phyloP scores from a whole-genome alignment of 2,888 invertebrate genomes.

The Drosophila anomelani region DNA sequence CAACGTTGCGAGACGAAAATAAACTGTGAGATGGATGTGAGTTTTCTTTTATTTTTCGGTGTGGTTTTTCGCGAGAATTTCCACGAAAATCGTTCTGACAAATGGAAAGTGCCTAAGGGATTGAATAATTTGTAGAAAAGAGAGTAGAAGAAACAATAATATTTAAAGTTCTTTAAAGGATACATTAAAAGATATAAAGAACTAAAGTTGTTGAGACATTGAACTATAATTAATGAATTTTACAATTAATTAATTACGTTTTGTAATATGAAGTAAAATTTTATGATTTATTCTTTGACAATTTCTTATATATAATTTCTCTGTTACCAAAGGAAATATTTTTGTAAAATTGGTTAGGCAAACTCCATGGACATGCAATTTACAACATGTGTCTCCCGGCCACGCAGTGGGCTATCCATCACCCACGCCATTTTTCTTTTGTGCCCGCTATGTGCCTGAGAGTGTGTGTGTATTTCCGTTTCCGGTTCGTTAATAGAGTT shows the following conservation, averaged over 20 bases:
- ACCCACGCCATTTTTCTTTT: constrained; percentile 9
- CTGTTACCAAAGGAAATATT: not conserved
- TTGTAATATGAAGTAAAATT: not conserved
- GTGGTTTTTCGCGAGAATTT: not conserved
- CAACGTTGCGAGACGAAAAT: constrained; percentile 19
- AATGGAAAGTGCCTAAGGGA: not conserved
- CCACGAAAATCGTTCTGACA: not conserved
- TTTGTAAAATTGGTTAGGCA: constrained; percentile 1
- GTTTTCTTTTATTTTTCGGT: not conserved
- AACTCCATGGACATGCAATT: constrained; percentile 24
- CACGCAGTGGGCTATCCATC: constrained; percentile 30
- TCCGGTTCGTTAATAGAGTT: constrained; percentile 83
- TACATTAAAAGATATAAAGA: not conserved
- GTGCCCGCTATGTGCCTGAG: not conserved
- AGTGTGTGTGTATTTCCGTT: constrained; percentile 64
- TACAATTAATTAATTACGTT: rapidly evolving
- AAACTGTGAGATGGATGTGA: not conserved
- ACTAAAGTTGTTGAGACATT: rapidly evolving
- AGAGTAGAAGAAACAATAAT: rapidly evolving
- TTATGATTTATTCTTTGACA: not conserved
- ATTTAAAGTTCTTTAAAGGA: not conserved
- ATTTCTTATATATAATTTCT: not conserved
- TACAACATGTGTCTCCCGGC: constrained; percentile 55
- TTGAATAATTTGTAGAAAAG: not conserved
- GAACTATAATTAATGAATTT: not conserved